Evolutionary conservation across 2,888 invertebrate species (phyloP), one percentile per base, ranked within the genome.

Genomic region (Acanthosoma haemorrhoidale): DNA sequence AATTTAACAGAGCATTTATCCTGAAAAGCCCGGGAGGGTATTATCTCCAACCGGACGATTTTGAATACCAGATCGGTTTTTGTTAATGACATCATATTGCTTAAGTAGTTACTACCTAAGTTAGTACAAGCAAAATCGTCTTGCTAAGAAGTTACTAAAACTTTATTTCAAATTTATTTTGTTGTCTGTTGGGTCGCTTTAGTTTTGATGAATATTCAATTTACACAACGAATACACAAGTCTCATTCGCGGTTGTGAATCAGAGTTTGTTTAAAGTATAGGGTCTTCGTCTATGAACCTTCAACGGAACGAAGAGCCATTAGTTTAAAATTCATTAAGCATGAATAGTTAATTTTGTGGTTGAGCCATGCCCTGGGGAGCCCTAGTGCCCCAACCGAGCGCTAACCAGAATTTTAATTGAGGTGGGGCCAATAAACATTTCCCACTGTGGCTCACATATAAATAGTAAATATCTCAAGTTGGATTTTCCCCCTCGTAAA

Each of bases 281-380:
- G 13, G 51, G 21, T 51, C 1, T 1, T n/a, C 29, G 21, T 25
- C 21, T 51, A 13, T 25, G 51, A n/a, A 25, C n/a, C 3, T n/a
- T n/a, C n/a, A n/a, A n/a, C 1, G 13, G 25, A 6, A 4, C 6
- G 8, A 2, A 4, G 29, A 25, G n/a, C 51, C 51, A 51, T 51
- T 51, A 51, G 51, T 51, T 51, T 51, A 51, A 51, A 51, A 51
- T 51, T 51, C 51, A 51, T 51, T 51, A 51, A 51, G 51, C 11
- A 13, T 51, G 51, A 51, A 51, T 51, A 25, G 51, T 51, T 51
- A 51, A 51, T 51, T 25, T 51, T n/a, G 51, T n/a, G 51, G 51
- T 2, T 1, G 18, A 11, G 25, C 29, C 29, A 51, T 51, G 29
- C 51, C 25, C 51, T 2, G 1, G 51, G 5, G 51, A 51, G 21